Evolutionary conservation across 2,797 vertebrate genomes (phyloP), one percentile per base, ranked within the genome.

Genomic region (Decapterus maruadsi): DNA sequence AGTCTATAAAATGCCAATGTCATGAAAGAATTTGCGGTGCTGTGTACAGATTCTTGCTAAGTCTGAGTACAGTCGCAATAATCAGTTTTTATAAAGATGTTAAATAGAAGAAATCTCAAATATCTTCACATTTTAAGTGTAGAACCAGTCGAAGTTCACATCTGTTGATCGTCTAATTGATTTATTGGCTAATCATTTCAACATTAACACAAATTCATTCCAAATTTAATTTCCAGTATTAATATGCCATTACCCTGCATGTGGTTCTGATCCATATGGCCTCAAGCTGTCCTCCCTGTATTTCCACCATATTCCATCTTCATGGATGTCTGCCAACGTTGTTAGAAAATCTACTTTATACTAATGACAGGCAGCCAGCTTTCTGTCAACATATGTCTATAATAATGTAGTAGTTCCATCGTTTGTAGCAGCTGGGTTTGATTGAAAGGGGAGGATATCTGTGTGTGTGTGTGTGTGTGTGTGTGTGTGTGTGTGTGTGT

Each of bases 251-350:
- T 67, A 59, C 26, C 17, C 17, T 62, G 45, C 54, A 36, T 60
- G 29, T 61, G 19, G 43, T 31, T 68, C 3, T 60, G 38, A 58
- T 77, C 64, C 36, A 34, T 74, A 64, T 68, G 42, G 61, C 68
- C 60, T 60, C 72, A 72, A 80, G 61, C 65, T 77, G 66, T 75
- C 40, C 45, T 62, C 10, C 4, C 19, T 72, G 36, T 45, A 61
- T 68, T 74, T 72, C 3, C 4, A 20, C n/a, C 38, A 78, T 72
- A 40, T 71, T 57, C 73, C 12, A 65, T 87, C 56, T 62, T 75
- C 38, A 69, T 78, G 63, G 42, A 62, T 72, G 48, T 78, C 22
- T 75, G 74, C 75, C 11, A 26, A 53, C 1, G 19, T 43, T 80
- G 17, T 65, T 78, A 56, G 50, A 43, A 70, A 78, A 75, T 66